Evolutionary conservation across 2,797 vertebrate genomes (phyloP), one percentile per base, ranked within the genome.

Genomic region (Chaetophractus vellerosus): DNA sequence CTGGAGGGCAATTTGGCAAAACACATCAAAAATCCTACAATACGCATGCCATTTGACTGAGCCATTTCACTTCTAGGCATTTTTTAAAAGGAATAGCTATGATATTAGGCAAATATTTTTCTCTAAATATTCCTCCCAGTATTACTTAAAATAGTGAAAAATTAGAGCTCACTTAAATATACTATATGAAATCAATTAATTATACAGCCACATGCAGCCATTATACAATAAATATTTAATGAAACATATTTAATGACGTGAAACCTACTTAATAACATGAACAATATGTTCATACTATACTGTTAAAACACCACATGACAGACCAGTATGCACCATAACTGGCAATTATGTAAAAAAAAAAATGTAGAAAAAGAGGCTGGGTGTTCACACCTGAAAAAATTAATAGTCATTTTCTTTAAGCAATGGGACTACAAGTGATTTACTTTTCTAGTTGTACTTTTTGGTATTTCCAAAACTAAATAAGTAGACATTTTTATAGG

Each of bases 181-280:
- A 66, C 19, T 59, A 52, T 52, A 66, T 78, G 52, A 92, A 90
- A 79, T 68, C 1, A 88, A 61, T 63, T 64, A 26, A 76, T 76
- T 76, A 78, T 33, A 59, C 3, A 81, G 16, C 24, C 26, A 33
- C 63, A 79, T 68, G 38, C 6, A 85, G 55, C 26, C 26, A 63
- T 26, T 23, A n/a, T 61, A 4, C 55, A 61, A 48, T 59, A 94
- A 74, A 52, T 41, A 78, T 55, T 82, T 41, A 69, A 38, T 33
- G 59, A 72, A 66, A 88, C 28, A 50, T 36, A 74, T n/a, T 79
- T 41, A 86, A 57, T 78, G 28, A 57, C 41, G 72, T 28, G 79
- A 79, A 61, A 10, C 41, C 28, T 69, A 75, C 79, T 90, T 95
- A 88, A 69, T 26, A 69, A 69, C 26, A 68, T n/a, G 61, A 72